Conservation (phyloP, 2,888 invertebrate species). For the Copidosoma aretas region DNA sequence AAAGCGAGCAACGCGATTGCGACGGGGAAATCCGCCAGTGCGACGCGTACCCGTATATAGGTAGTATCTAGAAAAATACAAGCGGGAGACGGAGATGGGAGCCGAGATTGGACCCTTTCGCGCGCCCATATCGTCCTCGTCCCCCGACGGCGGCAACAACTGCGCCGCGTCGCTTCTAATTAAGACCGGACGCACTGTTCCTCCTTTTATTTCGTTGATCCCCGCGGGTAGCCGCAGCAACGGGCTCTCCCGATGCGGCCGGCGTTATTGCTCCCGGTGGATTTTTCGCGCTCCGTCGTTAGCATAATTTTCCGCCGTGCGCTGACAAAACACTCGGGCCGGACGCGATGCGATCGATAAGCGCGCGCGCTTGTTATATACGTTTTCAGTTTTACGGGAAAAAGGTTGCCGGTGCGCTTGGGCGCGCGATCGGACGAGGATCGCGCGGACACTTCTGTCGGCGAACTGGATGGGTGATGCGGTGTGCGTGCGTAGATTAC, state of each 20-base stretch:
- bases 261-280: neutral
- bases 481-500: no score
- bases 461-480: no score
- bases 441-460: no score
- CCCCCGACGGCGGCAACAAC: no score
- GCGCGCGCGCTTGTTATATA: neutral
- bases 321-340: neutral
- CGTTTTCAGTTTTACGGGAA: neutral
- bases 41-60: no score
- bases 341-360: neutral
- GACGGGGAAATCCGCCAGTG: constrained; percentile 30
- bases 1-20: constrained; percentile 47
- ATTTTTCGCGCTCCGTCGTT: constrained; percentile 10
- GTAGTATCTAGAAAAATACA: no score
- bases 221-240: neutral
- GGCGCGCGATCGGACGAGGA: neutral
- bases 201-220: neutral
- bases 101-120: constrained; percentile 43
- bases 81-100: constrained; percentile 50
- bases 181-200: constrained; percentile 18
- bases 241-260: neutral
- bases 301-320: constrained; percentile 26
- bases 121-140: no score
- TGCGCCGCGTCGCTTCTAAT: constrained; percentile 29
- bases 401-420: neutral